Base-by-base conservation (phyloP, 2,888 invertebrate genomes). In the Drosophila phalerata region DNA sequence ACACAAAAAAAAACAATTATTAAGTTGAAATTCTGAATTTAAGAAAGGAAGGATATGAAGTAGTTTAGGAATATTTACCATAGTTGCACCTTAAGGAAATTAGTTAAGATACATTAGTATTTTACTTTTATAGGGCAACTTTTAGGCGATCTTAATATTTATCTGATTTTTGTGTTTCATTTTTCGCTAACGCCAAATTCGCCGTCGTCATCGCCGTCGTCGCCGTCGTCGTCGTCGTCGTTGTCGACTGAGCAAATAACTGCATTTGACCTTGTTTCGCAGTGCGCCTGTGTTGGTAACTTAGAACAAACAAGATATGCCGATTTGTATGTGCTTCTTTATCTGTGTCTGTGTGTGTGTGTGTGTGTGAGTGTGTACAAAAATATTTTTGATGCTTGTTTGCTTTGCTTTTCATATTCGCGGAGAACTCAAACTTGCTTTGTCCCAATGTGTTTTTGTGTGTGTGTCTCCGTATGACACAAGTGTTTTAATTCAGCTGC, bases 181-280 rank as follows among this genome's bases (percentile, higher is more conserved):
- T 68, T 72, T 82, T 58, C 8, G 64, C 19, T 48, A 62, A 43
- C 57, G 63, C 47, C 75, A 47, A 76, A 77, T 73, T 68, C 42
- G 52, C 10, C 34, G 63, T 48, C 58, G 51, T 22, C 40, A 56
- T 51, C 60, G 42, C 11, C 17, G 56, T 51, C 60, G 42, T 15
- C n/a, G 56, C 15, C 49, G 81, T 19, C 49, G 81, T 22, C 4
- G 61, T 51, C 56, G 42, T 19, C 15, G 55, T 52, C 19, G 57
- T 45, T 34, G 68, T 19, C 53, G 81, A 67, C 67, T 81, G 63
- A 69, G 68, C 78, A 89, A 87, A 86, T 87, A 86, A 87, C 88
- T 89, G 89, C 89, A 87, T 85, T 87, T 87, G 86, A 89, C 86
- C 86, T 87, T 87, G 86, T 89, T 87, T 85, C 68, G 77, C 48